Evolutionary conservation across 2,888 invertebrate genomes (phyloP).

Genomic region (Athripsodes cinereus): DNA sequence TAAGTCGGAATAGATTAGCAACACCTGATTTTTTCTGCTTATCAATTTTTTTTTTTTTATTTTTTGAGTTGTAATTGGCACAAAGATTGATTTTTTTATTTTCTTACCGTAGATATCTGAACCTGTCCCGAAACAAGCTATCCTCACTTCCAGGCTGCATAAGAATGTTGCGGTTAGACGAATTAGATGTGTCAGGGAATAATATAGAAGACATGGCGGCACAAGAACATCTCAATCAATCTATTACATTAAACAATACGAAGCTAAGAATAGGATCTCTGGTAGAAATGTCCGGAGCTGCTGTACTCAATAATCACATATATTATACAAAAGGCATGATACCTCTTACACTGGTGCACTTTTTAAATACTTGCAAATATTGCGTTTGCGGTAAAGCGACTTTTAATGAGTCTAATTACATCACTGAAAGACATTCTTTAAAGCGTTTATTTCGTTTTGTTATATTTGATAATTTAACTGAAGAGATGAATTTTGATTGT

Average conservation of each 20-base stretch:
- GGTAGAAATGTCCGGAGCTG: conserved; percentile 50
- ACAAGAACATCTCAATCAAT: conserved; percentile 27
- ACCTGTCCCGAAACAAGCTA: conserved; percentile 51
- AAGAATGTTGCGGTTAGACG: conserved; percentile 46
- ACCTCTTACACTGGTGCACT: conserved; percentile 53
- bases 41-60: too few relatives aligned
- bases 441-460: conserved; percentile 10
- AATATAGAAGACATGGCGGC: conserved; percentile 37
- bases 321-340: conserved; percentile 52
- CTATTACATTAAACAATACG: conserved; percentile 27
- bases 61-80: too few relatives aligned
- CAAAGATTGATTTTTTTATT: too few relatives aligned
- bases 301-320: conserved; percentile 47
- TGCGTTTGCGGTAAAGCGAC: conserved; percentile 56
- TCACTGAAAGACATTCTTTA: neutral
- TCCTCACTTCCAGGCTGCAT: conserved; percentile 55
- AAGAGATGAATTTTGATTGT: conserved; percentile 13
- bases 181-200: conserved; percentile 55
- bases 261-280: conserved; percentile 40
- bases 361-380: conserved; percentile 54
- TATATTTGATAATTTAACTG: neutral
- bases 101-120: conserved; percentile 44
- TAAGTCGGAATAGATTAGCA: too few relatives aligned
- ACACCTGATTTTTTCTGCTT: too few relatives aligned
- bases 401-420: conserved; percentile 12